A percentile compares a stretch with the other conserved stretches of the same genome.
Conservation (phyloP, 2,113 vertebrate genomes). For the Elephas maximus region DNA sequence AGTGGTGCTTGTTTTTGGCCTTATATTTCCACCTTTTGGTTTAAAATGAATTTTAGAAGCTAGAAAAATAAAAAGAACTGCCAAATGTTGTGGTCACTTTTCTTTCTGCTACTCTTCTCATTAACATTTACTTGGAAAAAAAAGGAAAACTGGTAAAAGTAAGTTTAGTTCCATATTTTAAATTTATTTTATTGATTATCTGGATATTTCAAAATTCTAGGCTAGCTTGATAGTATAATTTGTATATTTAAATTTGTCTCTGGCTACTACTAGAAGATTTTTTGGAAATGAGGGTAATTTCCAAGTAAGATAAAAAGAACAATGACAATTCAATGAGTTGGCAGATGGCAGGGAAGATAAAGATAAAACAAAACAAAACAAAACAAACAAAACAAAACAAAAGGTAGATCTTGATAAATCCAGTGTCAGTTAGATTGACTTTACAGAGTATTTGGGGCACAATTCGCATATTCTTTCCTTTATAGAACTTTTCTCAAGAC, state of each 20-base stretch:
- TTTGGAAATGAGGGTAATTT: conserved; percentile 38
- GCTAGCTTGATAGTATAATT: conserved; percentile 23
- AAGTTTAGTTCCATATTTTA: conserved; percentile 41
- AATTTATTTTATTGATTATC: conserved; percentile 65
- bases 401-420: background rate
- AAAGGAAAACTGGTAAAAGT: conserved; percentile 32
- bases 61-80: conserved; percentile 58
- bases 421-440: conserved; percentile 8
- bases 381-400: background rate
- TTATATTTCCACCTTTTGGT: background rate
- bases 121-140: conserved; percentile 67
- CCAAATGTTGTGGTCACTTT: conserved; percentile 42
- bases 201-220: conserved; percentile 31
- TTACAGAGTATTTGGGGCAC: background rate
- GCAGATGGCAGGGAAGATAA: background rate
- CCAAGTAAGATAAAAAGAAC: background rate
- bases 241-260: conserved; percentile 35
- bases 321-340: background rate
- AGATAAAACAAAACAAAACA: background rate
- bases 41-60: conserved; percentile 69
- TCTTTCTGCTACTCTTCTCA: conserved; percentile 37
- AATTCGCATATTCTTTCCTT: conserved; percentile 12
- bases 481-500: conserved; percentile 19
- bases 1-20: background rate
- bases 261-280: background rate